These are phyloP conservation scores for Osmoderma eremita DNA, from an alignment of 2,888 invertebrate genomes.

Conservation along the genomic window DNA sequence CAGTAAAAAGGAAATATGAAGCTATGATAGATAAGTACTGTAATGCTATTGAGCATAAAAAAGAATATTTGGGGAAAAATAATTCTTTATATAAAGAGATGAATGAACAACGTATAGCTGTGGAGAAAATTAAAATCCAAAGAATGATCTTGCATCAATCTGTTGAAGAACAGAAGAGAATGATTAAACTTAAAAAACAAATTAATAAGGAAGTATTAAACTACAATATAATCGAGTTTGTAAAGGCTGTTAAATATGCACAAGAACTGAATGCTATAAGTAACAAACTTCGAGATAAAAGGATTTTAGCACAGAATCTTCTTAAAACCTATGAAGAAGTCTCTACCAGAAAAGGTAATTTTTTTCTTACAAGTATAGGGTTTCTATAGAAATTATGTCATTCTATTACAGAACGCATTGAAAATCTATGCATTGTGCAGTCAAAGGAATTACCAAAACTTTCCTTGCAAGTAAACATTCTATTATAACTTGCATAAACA, in stretches of 20 bases:
- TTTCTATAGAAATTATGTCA: neutral
- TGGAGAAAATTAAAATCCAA: conserved; percentile 5
- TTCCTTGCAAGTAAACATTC: conserved; percentile 3
- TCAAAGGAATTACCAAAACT: conserved; percentile 15
- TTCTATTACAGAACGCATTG: neutral
- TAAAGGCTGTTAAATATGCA: neutral
- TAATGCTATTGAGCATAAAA: neutral
- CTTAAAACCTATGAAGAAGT: conserved; percentile 2
- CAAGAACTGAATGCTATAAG: neutral
- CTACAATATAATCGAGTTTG: conserved; percentile 7
- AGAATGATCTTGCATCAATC: neutral
- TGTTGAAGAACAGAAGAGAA: neutral
- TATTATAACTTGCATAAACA: neutral
- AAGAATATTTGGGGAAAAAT: neutral
- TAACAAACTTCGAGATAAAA: conserved; percentile 5
- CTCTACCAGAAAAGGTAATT: conserved; percentile 1
- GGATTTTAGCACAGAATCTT: conserved; percentile 6
- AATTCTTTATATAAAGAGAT: conserved; percentile 16
- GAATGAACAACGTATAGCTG: neutral
- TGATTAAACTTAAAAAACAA: neutral
- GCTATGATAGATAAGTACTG: neutral
- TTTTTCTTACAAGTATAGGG: neutral
- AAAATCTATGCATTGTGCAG: neutral
- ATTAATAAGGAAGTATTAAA: conserved; percentile 6
- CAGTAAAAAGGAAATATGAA: conserved; percentile 6